These are phyloP conservation scores for Pyrgus malvae DNA, from an alignment of 2,888 invertebrate genomes.

Conservation along the genomic window DNA sequence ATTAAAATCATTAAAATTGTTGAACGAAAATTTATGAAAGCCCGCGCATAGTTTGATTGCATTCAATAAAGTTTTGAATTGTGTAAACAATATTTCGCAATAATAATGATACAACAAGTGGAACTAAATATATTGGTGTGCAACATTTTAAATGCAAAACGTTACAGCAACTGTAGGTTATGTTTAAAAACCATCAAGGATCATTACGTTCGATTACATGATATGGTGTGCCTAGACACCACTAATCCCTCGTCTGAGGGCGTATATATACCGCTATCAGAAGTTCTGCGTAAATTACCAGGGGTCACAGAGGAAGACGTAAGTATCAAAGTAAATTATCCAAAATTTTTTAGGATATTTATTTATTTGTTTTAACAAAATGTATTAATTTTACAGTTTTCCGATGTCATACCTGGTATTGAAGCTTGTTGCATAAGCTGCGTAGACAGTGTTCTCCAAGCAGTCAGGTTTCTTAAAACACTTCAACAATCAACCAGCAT, in stretches of 20 bases:
- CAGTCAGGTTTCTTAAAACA: conserved; percentile 48
- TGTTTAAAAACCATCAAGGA: conserved; percentile 55
- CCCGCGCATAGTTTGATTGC: conserved; percentile 49
- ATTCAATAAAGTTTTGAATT: conserved; percentile 13
- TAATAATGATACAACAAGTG: conserved; percentile 44
- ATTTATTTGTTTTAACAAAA: conserved; percentile 5
- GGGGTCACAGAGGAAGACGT: conserved; percentile 47
- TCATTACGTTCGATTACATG: conserved; percentile 56
- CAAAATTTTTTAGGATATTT: neutral
- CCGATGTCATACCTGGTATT: conserved; percentile 55
- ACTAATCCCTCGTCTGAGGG: too few species aligned
- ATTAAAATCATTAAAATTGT: conserved; percentile 29
- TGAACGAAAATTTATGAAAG: conserved; percentile 63
- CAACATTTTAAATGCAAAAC: conserved; percentile 57
- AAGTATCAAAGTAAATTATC: neutral
- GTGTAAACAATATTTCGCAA: conserved; percentile 11
- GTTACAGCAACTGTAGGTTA: conserved; percentile 69
- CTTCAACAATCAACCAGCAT: conserved; percentile 48
- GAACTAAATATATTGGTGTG: conserved; percentile 55
- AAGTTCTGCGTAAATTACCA: conserved; percentile 47
- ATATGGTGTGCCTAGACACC: conserved; percentile 48
- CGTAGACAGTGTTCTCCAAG: conserved; percentile 48
- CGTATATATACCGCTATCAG: conserved; percentile 28
- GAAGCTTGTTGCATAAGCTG: conserved; percentile 63
- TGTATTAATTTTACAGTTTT: conserved; percentile 48